Conservation (phyloP, 2,797 vertebrate species). For the Perodicticus potto region DNA sequence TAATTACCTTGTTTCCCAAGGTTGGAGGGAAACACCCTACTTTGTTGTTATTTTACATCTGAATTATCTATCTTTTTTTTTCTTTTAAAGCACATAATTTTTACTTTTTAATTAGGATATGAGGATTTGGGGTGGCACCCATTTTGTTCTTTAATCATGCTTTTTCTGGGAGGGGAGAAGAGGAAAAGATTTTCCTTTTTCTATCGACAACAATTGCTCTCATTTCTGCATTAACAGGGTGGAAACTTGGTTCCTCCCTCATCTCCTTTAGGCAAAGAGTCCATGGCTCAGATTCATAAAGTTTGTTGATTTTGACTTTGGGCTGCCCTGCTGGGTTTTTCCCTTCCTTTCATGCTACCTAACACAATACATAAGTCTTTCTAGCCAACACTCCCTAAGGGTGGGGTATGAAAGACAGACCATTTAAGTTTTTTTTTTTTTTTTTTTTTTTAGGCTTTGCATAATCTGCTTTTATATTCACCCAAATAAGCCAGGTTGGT, state of each 20-base stretch:
- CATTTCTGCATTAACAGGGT: conserved; percentile 68
- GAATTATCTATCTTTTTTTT: neutral
- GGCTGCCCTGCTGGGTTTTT: conserved; percentile 7
- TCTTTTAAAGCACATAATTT: conserved; percentile 16
- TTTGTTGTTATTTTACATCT: conserved; percentile 31
- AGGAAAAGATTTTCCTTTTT: conserved; percentile 70
- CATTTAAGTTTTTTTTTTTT: conserved; percentile 18
- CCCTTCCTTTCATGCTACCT: neutral
- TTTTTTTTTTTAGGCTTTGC: conserved; percentile 43
- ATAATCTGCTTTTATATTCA: conserved; percentile 64
- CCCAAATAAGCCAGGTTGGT: conserved; percentile 50
- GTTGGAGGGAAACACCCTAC: neutral
- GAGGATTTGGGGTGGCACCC: neutral
- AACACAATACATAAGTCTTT: conserved; percentile 12
- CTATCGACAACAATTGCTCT: conserved; percentile 65
- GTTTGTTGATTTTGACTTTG: conserved; percentile 64
- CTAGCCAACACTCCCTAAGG: conserved; percentile 33
- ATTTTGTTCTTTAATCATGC: conserved; percentile 33
- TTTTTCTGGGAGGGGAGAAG: conserved; percentile 12
- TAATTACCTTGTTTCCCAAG: conserved; percentile 10
- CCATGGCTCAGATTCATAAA: conserved; percentile 34
- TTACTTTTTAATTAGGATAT: conserved; percentile 58
- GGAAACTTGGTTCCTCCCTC: conserved; percentile 68
- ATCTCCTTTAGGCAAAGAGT: conserved; percentile 63
- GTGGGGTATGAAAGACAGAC: conserved; percentile 39